Evolutionary conservation across 2,888 invertebrate species (phyloP).

Genomic region (Choreutis nemorana): DNA sequence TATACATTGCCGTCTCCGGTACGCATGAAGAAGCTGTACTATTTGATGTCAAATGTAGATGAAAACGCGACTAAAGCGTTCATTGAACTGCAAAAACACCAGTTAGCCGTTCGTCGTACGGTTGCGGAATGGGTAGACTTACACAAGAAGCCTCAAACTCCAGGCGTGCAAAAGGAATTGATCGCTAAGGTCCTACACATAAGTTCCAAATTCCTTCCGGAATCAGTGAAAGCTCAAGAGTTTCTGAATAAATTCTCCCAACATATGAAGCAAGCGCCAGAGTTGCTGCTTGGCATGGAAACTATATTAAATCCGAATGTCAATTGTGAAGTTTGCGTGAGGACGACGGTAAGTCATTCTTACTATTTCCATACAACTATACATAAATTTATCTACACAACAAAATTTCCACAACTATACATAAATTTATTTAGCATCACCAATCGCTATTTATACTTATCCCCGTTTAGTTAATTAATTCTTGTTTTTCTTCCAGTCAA

Average conservation of each 20-base stretch:
- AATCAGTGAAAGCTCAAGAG: conserved; percentile 91
- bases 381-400: neutral
- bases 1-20: conserved; percentile 87
- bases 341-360: conserved; percentile 74
- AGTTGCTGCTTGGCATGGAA: conserved; percentile 80
- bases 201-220: conserved; percentile 83
- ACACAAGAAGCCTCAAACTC: conserved; percentile 74
- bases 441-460: neutral
- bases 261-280: conserved; percentile 77
- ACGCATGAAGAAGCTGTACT: conserved; percentile 92
- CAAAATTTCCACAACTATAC: neutral
- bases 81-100: conserved; percentile 91
- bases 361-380: neutral
- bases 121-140: conserved; percentile 90
- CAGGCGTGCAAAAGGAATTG: conserved; percentile 77
- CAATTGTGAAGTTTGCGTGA: conserved; percentile 94
- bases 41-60: conserved; percentile 91
- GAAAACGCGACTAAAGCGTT: conserved; percentile 89
- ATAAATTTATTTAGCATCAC: neutral
- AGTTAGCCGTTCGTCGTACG: conserved; percentile 81
- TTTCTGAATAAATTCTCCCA: conserved; percentile 83
- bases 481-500: conserved; percentile 59
- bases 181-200: conserved; percentile 72
- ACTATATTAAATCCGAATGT: conserved; percentile 88
- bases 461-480: neutral